Conservation (phyloP, 30 jellyfish, hydroid and myxozoan genomes). For the Aurelia coerulea region DNA sequence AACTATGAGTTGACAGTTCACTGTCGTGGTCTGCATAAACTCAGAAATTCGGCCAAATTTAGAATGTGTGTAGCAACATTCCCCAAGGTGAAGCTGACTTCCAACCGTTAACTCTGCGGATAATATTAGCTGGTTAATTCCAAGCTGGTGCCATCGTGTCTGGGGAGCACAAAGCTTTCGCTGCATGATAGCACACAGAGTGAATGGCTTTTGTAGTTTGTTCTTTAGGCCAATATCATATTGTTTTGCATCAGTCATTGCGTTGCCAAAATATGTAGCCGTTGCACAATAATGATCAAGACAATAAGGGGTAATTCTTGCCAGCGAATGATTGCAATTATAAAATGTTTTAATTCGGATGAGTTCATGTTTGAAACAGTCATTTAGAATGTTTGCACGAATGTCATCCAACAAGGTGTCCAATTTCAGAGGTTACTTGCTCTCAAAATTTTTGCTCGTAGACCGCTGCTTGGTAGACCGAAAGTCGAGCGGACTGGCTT, state of each 20-base stretch:
- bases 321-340: background rate
- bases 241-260: background rate
- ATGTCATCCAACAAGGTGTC: background rate
- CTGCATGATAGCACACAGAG: conserved; percentile 65
- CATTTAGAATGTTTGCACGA: too few species aligned
- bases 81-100: conserved; percentile 54
- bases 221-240: conserved; percentile 10
- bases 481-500: too few species aligned
- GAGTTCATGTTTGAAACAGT: too few species aligned
- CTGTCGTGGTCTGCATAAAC: conserved; percentile 61
- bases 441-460: background rate
- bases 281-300: too few species aligned
- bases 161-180: conserved; percentile 62
- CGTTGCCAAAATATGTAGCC: too few species aligned
- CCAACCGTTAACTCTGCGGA: conserved; percentile 79
- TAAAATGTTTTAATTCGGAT: background rate
- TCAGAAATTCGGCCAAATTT: conserved; percentile 70
- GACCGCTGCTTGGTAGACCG: too few species aligned
- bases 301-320: too few species aligned
- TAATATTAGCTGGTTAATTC: conserved; percentile 71
- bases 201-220: conserved; percentile 45
- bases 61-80: conserved; percentile 33
- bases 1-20: conserved; percentile 39
- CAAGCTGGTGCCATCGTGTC: conserved; percentile 95
- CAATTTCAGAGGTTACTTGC: conserved; percentile 29